Conservation (phyloP, 2,113 vertebrate species). For the Aramus guarauna region DNA sequence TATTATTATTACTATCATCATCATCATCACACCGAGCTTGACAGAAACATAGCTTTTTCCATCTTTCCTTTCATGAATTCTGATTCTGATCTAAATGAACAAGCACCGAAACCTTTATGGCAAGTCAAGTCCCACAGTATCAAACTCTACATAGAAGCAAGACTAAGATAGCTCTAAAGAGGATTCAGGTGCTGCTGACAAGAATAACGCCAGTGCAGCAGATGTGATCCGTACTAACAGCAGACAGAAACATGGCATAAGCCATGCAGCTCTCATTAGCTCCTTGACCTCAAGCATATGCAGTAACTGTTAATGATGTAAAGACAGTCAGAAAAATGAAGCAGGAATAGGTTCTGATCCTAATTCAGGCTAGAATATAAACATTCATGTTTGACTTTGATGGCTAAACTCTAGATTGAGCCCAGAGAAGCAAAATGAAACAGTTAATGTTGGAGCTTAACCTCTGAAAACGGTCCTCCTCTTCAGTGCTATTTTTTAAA, state of each 20-base stretch:
- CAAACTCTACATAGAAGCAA: neutral
- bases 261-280: neutral
- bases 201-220: neutral
- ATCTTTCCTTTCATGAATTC: neutral
- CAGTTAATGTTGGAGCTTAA: neutral
- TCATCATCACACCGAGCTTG: neutral
- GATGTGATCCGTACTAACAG: neutral
- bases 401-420: neutral
- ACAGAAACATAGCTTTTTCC: neutral
- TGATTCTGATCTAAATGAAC: neutral
- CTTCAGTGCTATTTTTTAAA: neutral
- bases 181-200: neutral
- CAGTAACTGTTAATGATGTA: neutral
- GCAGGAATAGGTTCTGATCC: neutral
- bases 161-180: neutral
- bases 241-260: neutral
- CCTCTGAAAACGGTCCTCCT: neutral
- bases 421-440: neutral
- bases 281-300: neutral
- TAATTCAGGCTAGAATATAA: neutral
- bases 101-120: neutral
- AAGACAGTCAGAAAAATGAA: neutral
- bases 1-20: neutral
- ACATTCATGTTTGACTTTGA: neutral
- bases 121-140: no score